Percentiles rank a stretch among this genome's conserved stretches.
These are phyloP conservation scores for Pteruthius melanotis DNA, from an alignment of 2,113 vertebrate species.

Conservation along the genomic window DNA sequence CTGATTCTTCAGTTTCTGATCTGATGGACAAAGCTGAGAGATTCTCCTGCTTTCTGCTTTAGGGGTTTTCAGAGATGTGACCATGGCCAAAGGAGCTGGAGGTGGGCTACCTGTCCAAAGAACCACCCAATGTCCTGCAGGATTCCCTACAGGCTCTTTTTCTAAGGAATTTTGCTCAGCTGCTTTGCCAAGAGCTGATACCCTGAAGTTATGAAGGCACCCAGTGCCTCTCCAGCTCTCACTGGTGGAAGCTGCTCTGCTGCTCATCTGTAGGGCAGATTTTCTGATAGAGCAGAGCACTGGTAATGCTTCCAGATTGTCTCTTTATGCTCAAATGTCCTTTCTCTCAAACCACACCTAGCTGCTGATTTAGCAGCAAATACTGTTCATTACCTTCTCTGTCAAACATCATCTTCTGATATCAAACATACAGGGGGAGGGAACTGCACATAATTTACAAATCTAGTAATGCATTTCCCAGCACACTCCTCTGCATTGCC, in stretches of 20 bases:
- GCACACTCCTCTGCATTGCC: slow-evolving; percentile 15
- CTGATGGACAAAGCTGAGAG: neutral
- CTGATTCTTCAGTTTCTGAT: neutral
- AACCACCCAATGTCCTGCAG: neutral
- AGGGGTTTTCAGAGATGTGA: neutral
- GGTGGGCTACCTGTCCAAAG: neutral
- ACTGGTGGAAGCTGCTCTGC: neutral
- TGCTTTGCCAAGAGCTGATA: neutral
- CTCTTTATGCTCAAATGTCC: neutral
- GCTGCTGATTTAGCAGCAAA: slow-evolving; percentile 35
- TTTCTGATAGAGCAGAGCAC: neutral
- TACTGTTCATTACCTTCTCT: neutral
- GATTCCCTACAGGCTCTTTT: neutral
- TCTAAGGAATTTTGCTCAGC: neutral
- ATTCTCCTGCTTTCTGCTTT: neutral
- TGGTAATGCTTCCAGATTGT: neutral
- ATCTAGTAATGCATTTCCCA: slow-evolving; percentile 16
- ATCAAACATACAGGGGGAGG: neutral
- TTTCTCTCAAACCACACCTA: neutral
- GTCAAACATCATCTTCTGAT: neutral
- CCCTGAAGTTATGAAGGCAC: accelerated
- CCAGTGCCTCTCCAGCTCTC: neutral
- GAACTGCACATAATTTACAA: slow-evolving; percentile 21
- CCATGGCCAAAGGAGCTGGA: neutral
- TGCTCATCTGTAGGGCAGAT: neutral